Evolutionary conservation across 2,888 invertebrate species (phyloP), one percentile per base, ranked within the genome.

Genomic region (Melanostoma scalare): DNA sequence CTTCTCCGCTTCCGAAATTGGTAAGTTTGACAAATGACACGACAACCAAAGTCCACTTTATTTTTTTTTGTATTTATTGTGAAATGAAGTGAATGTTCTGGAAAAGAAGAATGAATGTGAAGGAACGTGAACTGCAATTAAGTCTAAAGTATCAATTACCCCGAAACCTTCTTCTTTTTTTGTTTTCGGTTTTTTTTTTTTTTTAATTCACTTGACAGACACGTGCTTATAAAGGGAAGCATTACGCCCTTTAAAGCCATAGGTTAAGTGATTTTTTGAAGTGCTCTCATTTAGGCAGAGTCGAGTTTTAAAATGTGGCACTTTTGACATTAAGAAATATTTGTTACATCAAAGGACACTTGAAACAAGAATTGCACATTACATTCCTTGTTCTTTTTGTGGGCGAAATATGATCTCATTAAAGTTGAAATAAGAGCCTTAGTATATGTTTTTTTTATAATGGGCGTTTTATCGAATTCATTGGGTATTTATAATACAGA

Each of bases 1-100:
- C 91, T 55, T 91, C 91, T 81, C 91, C 91, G 42, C 88, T 90
- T 86, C 90, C 91, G 55, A 91, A 91, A 91, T 87, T 89, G 91
- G 91, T 91, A 90, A 91, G 91, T 87, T 40, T 10, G n/a, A 46
- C 20, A 20, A 20, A 20, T 20, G 20, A 0, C 20, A 20, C 20
- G 20, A 20, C 20, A 20, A 20, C 20, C 20, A 20, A 20, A 20
- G 20, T 20, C 20, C 20, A 30, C 44, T 46, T 46, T 46, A n/a
- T 10, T 3, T 42, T 44, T 44, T 44, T 46, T 46, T 46, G n/a
- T 46, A 10, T n/a, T 9, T 8, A 31, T 30, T 30, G 20, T 40
- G 2, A 5, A 38, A 20, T 38, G 6, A 4, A 20, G 20, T 20
- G 20, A 20, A 20, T 20, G 20, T 20, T 20, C 20, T 20, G 20